Base-by-base conservation (phyloP, 1,140 invertebrate species). In the Aporrectodea caliginosa region DNA sequence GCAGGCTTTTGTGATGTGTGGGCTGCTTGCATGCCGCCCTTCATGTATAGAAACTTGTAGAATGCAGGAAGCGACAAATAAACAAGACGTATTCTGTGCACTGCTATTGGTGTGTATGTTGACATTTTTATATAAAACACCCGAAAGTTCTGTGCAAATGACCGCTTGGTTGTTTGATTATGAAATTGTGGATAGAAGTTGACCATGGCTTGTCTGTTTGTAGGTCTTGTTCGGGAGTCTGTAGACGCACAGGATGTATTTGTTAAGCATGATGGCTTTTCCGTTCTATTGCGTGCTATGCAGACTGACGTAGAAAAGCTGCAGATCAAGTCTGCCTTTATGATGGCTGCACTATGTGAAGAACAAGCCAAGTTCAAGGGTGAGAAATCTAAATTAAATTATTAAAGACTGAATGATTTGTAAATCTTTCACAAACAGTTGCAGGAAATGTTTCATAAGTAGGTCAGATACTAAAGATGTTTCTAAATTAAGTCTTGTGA, bases 291-390 rank as follows among this genome's bases (percentile, higher is more conserved):
- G 69, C 88, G 90, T 83, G 89, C 91, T 0, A 89, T 94, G 83
- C 90, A 91, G 81, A 89, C 88, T 43, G 83, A 90, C 0, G 86
- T 92, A 27, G 89, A 91, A 76, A 91, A 92, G 80, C 86, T 93
- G 1, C 89, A 91, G 83, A 91, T 91, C 0, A 93, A 93, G 87
- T 90, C 91, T 2, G 90, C 92, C 12, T 94, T 94, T 86, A 87
- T 94, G 35, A 85, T 93, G 16, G 87, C 87, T 1, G 88, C 90
- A 74, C 85, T 94, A 12, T 92, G 91, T 83, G 88, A 85, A 31
- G 86, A 90, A 79, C 88, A 92, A 35, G 84, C 85, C 0, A 88
- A 90, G 71, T 88, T 89, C 29, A 91, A 90, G 90, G 89, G 92
- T 90, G 43, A 58, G 43, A 22, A 58, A 58, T 58, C 43, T 58